These are phyloP conservation scores for Cryptops parisi DNA, from an alignment of 2,888 invertebrate species.

Conservation along the genomic window DNA sequence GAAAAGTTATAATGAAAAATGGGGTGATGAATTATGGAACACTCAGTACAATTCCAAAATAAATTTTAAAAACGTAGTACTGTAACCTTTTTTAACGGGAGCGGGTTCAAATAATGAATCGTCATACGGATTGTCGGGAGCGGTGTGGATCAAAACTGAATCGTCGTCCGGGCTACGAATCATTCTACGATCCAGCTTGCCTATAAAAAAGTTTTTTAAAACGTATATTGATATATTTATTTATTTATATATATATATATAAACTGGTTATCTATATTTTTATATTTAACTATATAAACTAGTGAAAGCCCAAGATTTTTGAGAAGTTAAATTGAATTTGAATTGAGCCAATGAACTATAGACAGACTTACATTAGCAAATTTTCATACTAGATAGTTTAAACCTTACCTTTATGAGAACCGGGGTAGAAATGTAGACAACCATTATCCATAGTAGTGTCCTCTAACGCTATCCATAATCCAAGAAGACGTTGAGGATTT, in stretches of 20 bases:
- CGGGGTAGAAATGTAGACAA: constrained; percentile 80
- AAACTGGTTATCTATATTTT: no score
- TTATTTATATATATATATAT: no score
- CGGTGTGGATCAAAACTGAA: constrained; percentile 51
- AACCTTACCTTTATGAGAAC: constrained; percentile 60
- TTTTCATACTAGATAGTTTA: background rate
- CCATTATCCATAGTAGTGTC: constrained; percentile 88
- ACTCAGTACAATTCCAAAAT: no score
- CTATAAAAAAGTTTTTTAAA: background rate
- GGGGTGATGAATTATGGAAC: no score
- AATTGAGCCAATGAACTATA: no score
- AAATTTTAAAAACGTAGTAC: no score
- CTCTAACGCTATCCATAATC: constrained; percentile 93
- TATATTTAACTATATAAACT: no score
- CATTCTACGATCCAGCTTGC: constrained; percentile 35
- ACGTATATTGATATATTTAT: no score
- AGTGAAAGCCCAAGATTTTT: no score
- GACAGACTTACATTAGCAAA: background rate
- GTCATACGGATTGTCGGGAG: constrained; percentile 35
- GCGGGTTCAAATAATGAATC: constrained; percentile 59
- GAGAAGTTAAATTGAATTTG: no score
- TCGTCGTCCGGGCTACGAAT: constrained; percentile 49
- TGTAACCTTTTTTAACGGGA: constrained; percentile 78
- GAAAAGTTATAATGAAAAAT: no score
- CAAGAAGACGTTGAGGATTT: constrained; percentile 62